Conservation (phyloP, 1,140 invertebrate species). For the Lordiphosa stackelbergi region DNA sequence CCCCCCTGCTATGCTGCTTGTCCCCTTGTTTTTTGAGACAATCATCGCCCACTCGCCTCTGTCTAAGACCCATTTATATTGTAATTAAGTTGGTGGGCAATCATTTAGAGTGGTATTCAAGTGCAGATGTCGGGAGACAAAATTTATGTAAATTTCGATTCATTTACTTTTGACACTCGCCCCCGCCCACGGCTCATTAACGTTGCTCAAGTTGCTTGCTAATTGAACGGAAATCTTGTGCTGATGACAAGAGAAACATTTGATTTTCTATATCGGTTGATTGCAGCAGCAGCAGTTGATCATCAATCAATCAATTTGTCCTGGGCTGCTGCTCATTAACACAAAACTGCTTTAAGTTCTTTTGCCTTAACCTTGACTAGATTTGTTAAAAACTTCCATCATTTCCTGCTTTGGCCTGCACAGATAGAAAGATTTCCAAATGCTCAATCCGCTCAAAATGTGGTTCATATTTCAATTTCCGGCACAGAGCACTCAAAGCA, state of each 20-base stretch:
- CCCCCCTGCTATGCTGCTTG: too few relatives aligned
- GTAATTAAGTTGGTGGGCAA: conserved; percentile 57
- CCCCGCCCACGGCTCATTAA: conserved; percentile 38
- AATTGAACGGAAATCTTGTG: conserved; percentile 62
- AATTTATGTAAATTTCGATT: conserved; percentile 72
- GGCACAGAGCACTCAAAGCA: conserved; percentile 30
- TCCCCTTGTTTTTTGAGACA: neutral
- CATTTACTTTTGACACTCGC: conserved; percentile 56
- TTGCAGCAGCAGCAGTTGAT: conserved; percentile 37
- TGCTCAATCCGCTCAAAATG: conserved; percentile 21
- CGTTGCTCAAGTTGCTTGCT: conserved; percentile 34
- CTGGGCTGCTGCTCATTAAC: conserved; percentile 12
- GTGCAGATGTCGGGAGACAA: conserved; percentile 34
- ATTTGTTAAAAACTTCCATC: conserved; percentile 33
- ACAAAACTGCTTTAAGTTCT: conserved; percentile 19
- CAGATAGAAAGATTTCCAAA: conserved; percentile 24
- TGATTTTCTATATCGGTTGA: conserved; percentile 41
- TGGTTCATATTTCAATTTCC: conserved; percentile 72
- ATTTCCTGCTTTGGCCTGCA: conserved; percentile 30
- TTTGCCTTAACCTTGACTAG: conserved; percentile 21
- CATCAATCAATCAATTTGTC: conserved; percentile 59
- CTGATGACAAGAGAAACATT: conserved; percentile 46
- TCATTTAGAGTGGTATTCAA: conserved; percentile 47
- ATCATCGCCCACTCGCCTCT: neutral
- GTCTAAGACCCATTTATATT: conserved; percentile 30